phyloP scores from a whole-genome alignment of 2,888 invertebrate species.

The Stenchaetothrips biformis region DNA sequence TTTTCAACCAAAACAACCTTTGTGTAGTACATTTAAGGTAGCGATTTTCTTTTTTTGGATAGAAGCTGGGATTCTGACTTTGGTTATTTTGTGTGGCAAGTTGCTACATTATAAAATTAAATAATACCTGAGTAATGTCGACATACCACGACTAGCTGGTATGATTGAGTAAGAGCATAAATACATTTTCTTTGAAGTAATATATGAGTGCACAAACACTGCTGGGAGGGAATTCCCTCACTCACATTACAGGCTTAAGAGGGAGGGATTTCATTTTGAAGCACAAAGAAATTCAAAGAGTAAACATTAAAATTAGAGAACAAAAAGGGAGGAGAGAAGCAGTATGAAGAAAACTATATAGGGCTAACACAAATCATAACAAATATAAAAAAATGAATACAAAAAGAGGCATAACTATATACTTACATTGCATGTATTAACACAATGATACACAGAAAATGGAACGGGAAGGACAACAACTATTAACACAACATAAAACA shows the following conservation, averaged over 20 bases:
- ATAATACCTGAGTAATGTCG: not conserved
- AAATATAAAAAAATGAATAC: conserved; percentile 6
- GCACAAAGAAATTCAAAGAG: no score
- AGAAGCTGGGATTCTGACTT: not conserved
- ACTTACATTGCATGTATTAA: not conserved
- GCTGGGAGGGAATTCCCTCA: no score
- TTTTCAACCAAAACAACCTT: no score
- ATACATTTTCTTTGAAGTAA: not conserved
- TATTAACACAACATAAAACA: conserved; percentile 2
- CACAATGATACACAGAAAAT: not conserved
- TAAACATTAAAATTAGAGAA: not conserved
- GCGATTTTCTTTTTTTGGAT: not conserved
- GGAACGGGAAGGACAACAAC: not conserved
- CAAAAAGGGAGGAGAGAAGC: not conserved
- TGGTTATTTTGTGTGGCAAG: not conserved
- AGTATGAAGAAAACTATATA: not conserved
- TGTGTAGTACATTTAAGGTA: not conserved
- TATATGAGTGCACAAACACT: not conserved
- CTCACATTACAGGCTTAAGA: no score
- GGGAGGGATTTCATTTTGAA: no score
- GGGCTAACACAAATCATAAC: not conserved
- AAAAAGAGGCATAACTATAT: not conserved
- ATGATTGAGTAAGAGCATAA: not conserved
- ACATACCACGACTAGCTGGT: not conserved
- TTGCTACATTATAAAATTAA: not conserved